Evolutionary conservation across 2,797 vertebrate genomes (phyloP), one percentile per base, ranked within the genome.

Genomic region (Acestrorhynchus altus): DNA sequence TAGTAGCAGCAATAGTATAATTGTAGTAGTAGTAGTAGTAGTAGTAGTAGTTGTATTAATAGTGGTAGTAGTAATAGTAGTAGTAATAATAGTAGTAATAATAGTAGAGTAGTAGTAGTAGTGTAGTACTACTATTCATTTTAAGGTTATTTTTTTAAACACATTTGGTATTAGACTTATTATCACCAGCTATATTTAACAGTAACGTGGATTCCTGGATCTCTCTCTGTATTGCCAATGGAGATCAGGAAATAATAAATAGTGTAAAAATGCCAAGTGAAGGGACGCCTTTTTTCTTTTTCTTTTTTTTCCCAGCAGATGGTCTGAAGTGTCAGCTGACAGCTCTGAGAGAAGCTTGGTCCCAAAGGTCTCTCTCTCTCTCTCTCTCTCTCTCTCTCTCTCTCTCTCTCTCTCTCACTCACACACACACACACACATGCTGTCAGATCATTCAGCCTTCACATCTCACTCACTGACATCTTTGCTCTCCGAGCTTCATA

Each of bases 261-360:
- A 46, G 22, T 42, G 9, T 8, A 35, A 15, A 40, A 31, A 59
- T 67, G 51, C 76, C 31, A 61, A 13, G 15, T 59, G 56, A 75
- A 83, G 82, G 83, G 81, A 84, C 85, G 83, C 82, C 74, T 80
- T 87, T 83, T 65, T 78, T 57, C 52, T 35, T 47, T 78, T 64
- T 69, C 20, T 76, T 77, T 49, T 77, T 49, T 78, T 47, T 69
- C 76, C 86, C 82, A 90, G 75, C 93, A 93, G 92, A 93, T 91
- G 90, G 90, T 90, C 88, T 87, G 88, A 90, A 81, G 86, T 86
- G 75, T 81, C 54, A 68, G 82, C 82, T 91, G 93, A 93, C 93
- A 93, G 92, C 91, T 90, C 5, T 66, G 91, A 91, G 90, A 90
- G 86, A 86, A 72, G 78, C 81, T 79, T 77, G 84, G 74, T 93